A percentile compares a stretch with the other conserved stretches of the same genome.
Evolutionary conservation across 30 jellyfish, hydroid and myxozoan genomes (phyloP).

Genomic region (Nemopilema nomurai): DNA sequence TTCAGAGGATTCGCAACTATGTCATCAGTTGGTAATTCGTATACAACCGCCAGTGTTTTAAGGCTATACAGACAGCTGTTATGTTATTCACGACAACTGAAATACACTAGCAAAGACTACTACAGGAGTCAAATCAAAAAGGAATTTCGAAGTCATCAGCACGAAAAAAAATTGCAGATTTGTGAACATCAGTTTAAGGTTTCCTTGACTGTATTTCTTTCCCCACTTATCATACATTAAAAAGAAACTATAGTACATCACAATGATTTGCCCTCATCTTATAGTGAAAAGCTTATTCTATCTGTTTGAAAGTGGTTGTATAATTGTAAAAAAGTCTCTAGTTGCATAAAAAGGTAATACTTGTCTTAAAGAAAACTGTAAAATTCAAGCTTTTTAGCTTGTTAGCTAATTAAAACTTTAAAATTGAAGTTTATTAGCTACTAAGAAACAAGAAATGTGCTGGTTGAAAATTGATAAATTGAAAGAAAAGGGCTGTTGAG

Average conservation of each 20-base stretch:
- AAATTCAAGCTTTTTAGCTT: too few species aligned
- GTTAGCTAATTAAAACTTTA: too few species aligned
- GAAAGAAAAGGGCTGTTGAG: too few species aligned
- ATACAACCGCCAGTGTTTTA: slow-evolving; percentile 20
- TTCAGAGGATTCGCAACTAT: too few species aligned
- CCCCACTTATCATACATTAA: not conserved
- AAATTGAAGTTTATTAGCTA: too few species aligned
- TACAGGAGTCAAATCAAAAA: slow-evolving; percentile 15
- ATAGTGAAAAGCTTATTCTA: too few species aligned
- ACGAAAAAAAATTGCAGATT: slow-evolving; percentile 1
- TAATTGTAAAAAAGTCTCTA: too few species aligned
- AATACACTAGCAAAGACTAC: slow-evolving; percentile 41
- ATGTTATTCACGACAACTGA: slow-evolving; percentile 17
- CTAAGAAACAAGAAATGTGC: too few species aligned
- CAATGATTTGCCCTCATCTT: not conserved
- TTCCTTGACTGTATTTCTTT: not conserved
- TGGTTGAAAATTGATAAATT: too few species aligned
- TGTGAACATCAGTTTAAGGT: slow-evolving; percentile 40
- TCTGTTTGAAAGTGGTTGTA: too few species aligned
- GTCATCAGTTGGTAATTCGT: not conserved
- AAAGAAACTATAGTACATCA: not conserved
- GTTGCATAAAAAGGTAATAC: too few species aligned
- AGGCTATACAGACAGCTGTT: slow-evolving; percentile 35
- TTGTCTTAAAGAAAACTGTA: too few species aligned
- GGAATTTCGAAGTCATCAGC: slow-evolving; percentile 43